Conservation (phyloP, 2,888 invertebrate genomes). For the Hoplodrina ambigua region DNA sequence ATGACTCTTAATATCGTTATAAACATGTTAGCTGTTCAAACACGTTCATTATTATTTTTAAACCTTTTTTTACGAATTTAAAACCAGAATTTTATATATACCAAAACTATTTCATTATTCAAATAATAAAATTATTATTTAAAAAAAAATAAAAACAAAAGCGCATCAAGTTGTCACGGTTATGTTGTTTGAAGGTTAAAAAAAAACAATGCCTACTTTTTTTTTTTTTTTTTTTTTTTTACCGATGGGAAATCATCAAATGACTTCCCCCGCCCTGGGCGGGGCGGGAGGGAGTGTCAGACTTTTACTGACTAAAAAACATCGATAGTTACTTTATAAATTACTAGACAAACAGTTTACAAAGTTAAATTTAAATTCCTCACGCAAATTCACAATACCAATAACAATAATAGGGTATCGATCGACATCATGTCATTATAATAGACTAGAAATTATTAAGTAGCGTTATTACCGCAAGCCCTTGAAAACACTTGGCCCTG, state of each 20-base stretch:
- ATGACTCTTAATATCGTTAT: slow-evolving; percentile 27
- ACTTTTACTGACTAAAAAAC: no score
- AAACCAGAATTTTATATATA: no score
- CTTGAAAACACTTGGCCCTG: slow-evolving; percentile 60
- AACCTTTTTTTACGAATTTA: no score
- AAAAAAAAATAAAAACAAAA: no score
- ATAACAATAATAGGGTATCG: slow-evolving; percentile 11
- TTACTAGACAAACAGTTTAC: background rate
- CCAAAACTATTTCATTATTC: no score
- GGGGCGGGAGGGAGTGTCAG: no score
- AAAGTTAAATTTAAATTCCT: slow-evolving; percentile 10
- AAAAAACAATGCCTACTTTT: background rate
- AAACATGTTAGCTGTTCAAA: slow-evolving; percentile 3
- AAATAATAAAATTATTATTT: no score
- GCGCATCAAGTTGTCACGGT: background rate
- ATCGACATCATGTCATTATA: slow-evolving; percentile 9
- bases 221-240: no score
- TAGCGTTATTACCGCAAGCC: slow-evolving; percentile 31
- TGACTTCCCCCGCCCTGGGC: no score
- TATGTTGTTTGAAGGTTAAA: background rate
- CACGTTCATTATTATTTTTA: no score
- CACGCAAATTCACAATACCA: slow-evolving; percentile 31
- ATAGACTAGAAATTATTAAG: slow-evolving; percentile 28
- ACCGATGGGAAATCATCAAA: no score
- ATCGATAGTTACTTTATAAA: slow-evolving; percentile 8